phyloP scores from a whole-genome alignment of 2,113 vertebrate species.

The Rhabdornis inornatus region DNA sequence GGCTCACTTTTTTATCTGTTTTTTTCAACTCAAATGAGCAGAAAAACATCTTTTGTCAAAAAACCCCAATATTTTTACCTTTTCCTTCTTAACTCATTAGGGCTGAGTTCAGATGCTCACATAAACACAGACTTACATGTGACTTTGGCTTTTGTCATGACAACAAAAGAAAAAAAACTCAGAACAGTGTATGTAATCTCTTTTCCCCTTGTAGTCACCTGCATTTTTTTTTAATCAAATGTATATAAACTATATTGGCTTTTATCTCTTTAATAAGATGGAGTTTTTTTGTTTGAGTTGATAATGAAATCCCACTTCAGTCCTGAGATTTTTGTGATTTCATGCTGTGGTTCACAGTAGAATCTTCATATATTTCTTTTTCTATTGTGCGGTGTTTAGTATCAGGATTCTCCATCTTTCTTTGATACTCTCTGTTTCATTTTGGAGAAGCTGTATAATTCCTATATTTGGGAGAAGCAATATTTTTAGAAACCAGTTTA shows the following conservation, averaged over 20 bases:
- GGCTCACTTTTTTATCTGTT: background rate
- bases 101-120: background rate
- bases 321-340: background rate
- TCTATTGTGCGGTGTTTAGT: background rate
- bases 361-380: background rate
- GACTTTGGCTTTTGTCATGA: background rate
- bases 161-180: background rate
- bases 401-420: background rate
- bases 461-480: background rate
- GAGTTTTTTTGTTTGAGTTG: background rate
- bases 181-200: background rate
- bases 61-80: background rate
- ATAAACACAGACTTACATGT: background rate
- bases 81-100: background rate
- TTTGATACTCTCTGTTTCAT: background rate
- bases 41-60: background rate
- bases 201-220: background rate
- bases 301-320: background rate
- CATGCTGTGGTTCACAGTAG: background rate
- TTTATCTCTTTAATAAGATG: background rate
- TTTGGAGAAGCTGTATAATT: background rate
- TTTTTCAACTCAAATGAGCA: background rate
- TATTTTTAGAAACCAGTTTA: background rate
- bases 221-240: background rate
- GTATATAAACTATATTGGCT: background rate